phyloP scores from a whole-genome alignment of 2,888 invertebrate species.

The Volucella zonaria region DNA sequence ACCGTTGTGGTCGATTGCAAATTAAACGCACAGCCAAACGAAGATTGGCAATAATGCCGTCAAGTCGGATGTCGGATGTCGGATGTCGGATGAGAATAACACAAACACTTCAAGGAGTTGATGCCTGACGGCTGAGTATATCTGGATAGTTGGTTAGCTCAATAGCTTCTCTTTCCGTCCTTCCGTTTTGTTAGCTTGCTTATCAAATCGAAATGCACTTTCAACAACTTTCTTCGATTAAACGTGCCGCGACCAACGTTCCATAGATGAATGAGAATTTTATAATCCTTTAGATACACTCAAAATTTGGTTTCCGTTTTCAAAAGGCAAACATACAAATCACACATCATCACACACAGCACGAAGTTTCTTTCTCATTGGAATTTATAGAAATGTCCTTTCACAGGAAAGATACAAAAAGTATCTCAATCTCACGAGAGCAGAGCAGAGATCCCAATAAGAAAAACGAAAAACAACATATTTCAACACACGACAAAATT shows the following conservation, averaged over 20 bases:
- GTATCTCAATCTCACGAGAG: conserved; percentile 50
- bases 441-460: conserved; percentile 12
- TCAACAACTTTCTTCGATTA: conserved; percentile 18
- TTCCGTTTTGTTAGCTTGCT: conserved; percentile 52
- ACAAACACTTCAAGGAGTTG: conserved; percentile 52
- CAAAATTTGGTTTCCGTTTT: conserved; percentile 29
- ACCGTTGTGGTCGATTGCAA: background rate
- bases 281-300: conserved; percentile 44
- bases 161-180: conserved; percentile 30
- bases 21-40: conserved; percentile 11
- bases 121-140: background rate
- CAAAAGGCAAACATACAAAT: conserved; percentile 11
- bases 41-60: background rate
- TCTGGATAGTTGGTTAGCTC: background rate
- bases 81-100: conserved; percentile 41
- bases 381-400: background rate
- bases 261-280: conserved; percentile 48
- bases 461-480: conserved; percentile 28
- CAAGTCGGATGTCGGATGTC: too few species aligned
- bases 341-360: conserved; percentile 33
- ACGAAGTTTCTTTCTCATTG: background rate
- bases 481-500: conserved; percentile 79
- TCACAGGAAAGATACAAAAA: conserved; percentile 47
- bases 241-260: conserved; percentile 47
- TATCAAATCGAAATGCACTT: conserved; percentile 42